Evolutionary conservation across 2,113 vertebrate species (phyloP).

Genomic region (Macrotus californicus): DNA sequence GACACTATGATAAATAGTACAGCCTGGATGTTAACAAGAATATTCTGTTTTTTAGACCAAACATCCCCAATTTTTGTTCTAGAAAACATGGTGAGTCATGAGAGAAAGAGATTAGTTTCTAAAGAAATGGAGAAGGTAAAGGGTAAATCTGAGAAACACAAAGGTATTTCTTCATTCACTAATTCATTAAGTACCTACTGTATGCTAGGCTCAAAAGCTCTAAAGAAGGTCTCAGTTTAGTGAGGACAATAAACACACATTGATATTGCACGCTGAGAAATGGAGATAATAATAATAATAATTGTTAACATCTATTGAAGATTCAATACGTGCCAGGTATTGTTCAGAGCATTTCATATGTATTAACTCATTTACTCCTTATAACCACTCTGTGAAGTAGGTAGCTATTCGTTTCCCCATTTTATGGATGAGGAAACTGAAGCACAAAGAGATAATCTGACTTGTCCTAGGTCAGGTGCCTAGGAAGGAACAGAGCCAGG

Average conservation of each 20-base stretch:
- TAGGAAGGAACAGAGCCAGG: not conserved
- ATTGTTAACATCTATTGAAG: not conserved
- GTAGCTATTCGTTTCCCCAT: not conserved
- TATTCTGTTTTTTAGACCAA: slow-evolving; percentile 5
- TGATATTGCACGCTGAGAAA: not conserved
- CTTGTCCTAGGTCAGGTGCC: not conserved
- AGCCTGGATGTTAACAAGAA: not conserved
- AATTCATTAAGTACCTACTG: not conserved
- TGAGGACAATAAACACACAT: not conserved
- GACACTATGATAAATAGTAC: not conserved
- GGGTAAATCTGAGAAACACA: not conserved
- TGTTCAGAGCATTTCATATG: not conserved
- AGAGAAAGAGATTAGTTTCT: not conserved
- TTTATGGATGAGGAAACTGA: slow-evolving; percentile 8
- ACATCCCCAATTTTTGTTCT: not conserved
- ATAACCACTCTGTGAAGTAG: not conserved
- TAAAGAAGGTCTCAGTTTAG: not conserved
- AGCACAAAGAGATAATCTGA: fast-evolving
- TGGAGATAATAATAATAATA: not conserved
- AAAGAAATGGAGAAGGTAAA: not conserved
- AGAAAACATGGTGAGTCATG: not conserved
- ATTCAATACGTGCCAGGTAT: not conserved
- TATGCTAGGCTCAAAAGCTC: not conserved
- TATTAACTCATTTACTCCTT: not conserved
- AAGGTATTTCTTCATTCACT: not conserved